Evolutionary conservation across 2,113 vertebrate species (phyloP), one percentile per base, ranked within the genome.

Genomic region (Lonchura striata): DNA sequence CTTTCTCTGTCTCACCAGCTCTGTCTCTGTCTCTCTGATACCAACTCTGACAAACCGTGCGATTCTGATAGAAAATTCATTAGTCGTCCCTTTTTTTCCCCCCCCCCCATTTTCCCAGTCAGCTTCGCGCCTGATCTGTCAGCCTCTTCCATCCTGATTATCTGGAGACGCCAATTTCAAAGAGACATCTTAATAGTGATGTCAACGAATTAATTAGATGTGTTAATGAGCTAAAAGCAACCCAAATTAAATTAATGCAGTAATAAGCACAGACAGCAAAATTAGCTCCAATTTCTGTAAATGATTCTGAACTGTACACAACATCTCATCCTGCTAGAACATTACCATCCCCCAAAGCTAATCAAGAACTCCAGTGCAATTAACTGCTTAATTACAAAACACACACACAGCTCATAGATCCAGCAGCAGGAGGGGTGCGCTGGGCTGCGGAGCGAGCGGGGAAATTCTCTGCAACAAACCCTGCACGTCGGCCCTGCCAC

Each of bases 141-240:
- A 99, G 99, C 98, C 98, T 98, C 98, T 96, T 99, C 98, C 98
- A 98, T 99, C 99, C 99, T 99, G 99, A 99, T 99, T 99, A 99
- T 99, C 99, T 99, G 98, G 99, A 99, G 99, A 99, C 98, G 98
- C 98, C 99, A 99, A 98, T 99, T 99, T 99, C 99, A 99, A 99
- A 99, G 99, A 99, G 99, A 99, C 99, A 99, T 99, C 99, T 99
- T 99, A 99, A 99, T 99, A 99, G 99, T 98, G 99, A 99, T 99
- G 99, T 99, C 99, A 99, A 99, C 98, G 99, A 99, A 99, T 99
- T 99, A 99, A 99, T 99, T 99, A 99, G 99, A 99, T 98, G 99
- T 99, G 99, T 99, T 99, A 99, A 99, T 99, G 99, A 99, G 99
- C 99, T 99, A 99, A 99, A 99, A 99, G 99, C 99, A 99, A 98